Base-by-base conservation (phyloP, 2,113 vertebrate genomes). In the Prunella fulvescens region DNA sequence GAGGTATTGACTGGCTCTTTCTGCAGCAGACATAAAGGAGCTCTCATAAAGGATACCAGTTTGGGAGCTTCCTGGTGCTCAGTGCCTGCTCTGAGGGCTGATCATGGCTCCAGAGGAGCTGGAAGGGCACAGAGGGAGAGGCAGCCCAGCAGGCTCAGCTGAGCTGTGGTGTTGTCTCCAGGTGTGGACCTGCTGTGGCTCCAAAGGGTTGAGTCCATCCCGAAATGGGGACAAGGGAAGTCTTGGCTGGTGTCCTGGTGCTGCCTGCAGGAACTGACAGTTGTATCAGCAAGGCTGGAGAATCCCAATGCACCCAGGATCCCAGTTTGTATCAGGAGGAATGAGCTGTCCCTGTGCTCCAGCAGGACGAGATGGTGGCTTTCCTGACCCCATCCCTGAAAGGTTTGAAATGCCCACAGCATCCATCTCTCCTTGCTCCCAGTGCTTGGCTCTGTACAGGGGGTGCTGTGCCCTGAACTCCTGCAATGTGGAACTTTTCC, bases 221-320 rank as follows among this genome's bases (percentile, higher is more conserved):
- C 2, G 2, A 73, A 19, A 14, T 19, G 7, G 23, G 22, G 47
- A 24, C 0, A 2, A 53, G 20, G 19, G 13, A 14, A 53, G 5
- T 2, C 29, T 72, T 70, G 33, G 61, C 24, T 57, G 14, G 40
- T 33, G 44, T 14, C 15, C 45, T 10, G 35, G 33, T 60, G 14
- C n/a, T 28, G 33, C 7, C n/a, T 62, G 47, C 13, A 29, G n/a
- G 50, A 5, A 6, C 10, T 37, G 19, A 6, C 5, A 24, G n/a
- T 3, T 20, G 5, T 26, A 4, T 22, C 65, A 17, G 42, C 11
- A 31, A 40, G 35, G 71, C n/a, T 61, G 29, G 14, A 35, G 62
- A 44, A 81, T 33, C 19, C n/a, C 44, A 39, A 6, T 1, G 20
- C 31, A 31, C 8, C 18, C 48, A 24, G 11, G 22, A 6, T 31